Percentiles rank a stretch among this genome's conserved stretches.
Conservation (phyloP, 2,797 vertebrate species). For the Meriones psammophilus region DNA sequence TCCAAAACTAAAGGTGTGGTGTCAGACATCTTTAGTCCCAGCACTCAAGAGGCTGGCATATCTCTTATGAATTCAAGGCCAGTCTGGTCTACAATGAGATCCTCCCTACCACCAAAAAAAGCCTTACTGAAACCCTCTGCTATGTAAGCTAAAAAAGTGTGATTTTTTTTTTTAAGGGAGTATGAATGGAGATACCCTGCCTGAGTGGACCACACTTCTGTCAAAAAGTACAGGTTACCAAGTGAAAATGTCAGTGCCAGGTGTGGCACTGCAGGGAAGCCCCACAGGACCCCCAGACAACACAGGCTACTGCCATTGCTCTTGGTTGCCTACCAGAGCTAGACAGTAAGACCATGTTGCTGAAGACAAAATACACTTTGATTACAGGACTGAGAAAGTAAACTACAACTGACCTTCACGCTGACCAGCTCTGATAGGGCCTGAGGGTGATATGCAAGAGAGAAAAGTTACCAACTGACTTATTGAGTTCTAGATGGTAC, state of each 20-base stretch:
- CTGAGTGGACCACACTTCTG: neutral
- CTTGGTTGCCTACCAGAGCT: neutral
- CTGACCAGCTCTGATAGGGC: neutral
- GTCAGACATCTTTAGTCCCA: neutral
- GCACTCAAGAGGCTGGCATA: neutral
- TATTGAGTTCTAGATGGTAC: neutral
- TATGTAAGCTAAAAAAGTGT: too few species aligned
- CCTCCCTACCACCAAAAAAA: neutral
- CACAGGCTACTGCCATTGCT: neutral
- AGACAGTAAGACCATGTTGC: neutral
- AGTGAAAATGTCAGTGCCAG: neutral
- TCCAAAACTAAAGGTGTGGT: neutral
- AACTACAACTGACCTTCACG: neutral
- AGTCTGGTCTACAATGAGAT: neutral
- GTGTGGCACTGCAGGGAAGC: neutral
- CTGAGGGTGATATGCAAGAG: neutral
- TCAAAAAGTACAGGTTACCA: neutral
- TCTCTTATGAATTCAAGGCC: neutral
- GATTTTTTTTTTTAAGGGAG: neutral
- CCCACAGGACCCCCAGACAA: neutral
- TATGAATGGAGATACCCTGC: neutral
- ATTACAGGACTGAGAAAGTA: neutral
- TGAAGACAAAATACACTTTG: neutral
- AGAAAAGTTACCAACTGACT: neutral
- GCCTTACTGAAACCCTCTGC: neutral